Conservation (phyloP, 2,797 vertebrate genomes). For the Zonotrichia albicollis region DNA sequence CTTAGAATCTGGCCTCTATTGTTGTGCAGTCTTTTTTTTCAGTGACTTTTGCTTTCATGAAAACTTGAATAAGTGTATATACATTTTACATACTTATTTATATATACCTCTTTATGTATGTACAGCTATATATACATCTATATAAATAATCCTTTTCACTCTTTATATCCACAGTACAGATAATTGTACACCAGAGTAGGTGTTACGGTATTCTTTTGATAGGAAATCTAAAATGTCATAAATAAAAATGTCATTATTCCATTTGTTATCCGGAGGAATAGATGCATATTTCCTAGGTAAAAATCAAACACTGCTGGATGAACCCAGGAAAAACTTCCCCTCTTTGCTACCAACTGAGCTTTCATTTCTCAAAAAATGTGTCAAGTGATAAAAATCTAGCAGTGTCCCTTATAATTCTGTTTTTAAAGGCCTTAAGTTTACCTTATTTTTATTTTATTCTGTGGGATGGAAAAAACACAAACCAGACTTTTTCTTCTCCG, state of each 20-base stretch:
- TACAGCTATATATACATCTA: neutral
- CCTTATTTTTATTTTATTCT: neutral
- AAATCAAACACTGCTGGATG: neutral
- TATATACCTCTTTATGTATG: neutral
- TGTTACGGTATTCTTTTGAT: constrained; percentile 2
- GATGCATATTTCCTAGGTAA: neutral
- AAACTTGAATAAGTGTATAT: constrained; percentile 23
- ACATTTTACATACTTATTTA: neutral
- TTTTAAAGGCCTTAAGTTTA: neutral
- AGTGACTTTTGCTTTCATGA: constrained; percentile 51
- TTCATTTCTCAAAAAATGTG: neutral
- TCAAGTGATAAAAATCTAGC: neutral
- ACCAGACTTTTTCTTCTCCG: neutral
- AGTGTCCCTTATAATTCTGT: neutral
- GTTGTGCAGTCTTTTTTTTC: neutral
- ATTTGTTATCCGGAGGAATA: neutral
- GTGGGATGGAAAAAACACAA: neutral
- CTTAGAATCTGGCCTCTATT: neutral
- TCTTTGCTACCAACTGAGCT: neutral
- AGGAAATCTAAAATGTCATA: neutral
- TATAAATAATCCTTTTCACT: neutral
- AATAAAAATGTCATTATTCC: constrained; percentile 5
- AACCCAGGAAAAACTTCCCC: neutral
- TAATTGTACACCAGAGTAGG: neutral
- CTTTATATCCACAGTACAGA: neutral